phyloP scores from a whole-genome alignment of 1,140 invertebrate species.

The Lepidurus couesii region DNA sequence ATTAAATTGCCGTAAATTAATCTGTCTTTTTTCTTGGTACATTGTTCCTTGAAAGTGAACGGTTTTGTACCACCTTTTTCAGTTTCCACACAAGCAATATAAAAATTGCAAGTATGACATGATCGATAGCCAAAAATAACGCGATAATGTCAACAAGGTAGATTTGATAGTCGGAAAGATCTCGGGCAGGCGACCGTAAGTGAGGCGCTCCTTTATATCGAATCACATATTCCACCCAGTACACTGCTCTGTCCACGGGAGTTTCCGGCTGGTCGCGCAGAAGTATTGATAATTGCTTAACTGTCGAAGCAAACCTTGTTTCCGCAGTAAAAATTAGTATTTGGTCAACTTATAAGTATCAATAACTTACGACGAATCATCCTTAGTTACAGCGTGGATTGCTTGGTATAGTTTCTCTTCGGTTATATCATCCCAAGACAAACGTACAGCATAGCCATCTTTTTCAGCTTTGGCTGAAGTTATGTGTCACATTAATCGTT shows the following conservation, averaged over 20 bases:
- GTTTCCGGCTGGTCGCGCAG: conserved; percentile 56
- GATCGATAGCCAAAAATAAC: background rate
- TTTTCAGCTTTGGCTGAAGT: conserved; percentile 28
- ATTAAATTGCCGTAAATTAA: too few species aligned
- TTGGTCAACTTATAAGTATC: background rate
- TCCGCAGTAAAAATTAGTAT: background rate
- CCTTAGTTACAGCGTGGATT: background rate
- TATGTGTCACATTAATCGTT: conserved; percentile 43
- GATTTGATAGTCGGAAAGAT: conserved; percentile 53
- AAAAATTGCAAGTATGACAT: background rate
- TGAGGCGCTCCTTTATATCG: conserved; percentile 53
- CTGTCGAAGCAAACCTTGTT: conserved; percentile 47
- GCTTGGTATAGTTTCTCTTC: conserved; percentile 23
- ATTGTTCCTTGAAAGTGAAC: too few species aligned
- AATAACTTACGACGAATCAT: background rate
- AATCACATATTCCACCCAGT: conserved; percentile 58
- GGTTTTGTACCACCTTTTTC: background rate
- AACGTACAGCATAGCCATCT: conserved; percentile 28
- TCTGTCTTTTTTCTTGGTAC: too few species aligned
- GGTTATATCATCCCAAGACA: conserved; percentile 28
- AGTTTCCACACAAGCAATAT: background rate
- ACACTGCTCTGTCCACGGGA: conserved; percentile 58
- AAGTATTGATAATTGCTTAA: conserved; percentile 50
- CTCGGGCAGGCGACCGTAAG: conserved; percentile 52
- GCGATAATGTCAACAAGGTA: conserved; percentile 50